Conservation (phyloP, 2,888 invertebrate genomes). For the Drosophila melanosoma region DNA sequence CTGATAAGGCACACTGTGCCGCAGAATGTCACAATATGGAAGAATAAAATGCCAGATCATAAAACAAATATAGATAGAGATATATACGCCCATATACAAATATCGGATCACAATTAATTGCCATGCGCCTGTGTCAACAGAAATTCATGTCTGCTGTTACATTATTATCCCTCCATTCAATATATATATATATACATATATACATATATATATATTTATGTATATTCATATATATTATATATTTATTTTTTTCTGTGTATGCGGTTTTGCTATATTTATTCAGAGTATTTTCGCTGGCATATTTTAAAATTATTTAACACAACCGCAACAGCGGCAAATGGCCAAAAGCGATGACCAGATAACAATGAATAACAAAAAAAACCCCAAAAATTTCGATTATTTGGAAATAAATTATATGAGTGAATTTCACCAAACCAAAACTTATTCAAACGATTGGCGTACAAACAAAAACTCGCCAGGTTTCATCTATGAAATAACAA, state of each 20-base stretch:
- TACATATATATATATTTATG: background rate
- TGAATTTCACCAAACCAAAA: slow-evolving; percentile 39
- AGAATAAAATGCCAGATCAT: slow-evolving; percentile 23
- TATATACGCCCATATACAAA: slow-evolving; percentile 22
- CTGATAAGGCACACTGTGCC: slow-evolving; percentile 44
- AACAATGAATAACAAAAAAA: slow-evolving; percentile 1
- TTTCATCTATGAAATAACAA: slow-evolving; percentile 12
- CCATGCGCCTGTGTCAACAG: slow-evolving; percentile 50
- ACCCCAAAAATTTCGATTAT: slow-evolving; percentile 22
- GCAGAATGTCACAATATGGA: background rate
- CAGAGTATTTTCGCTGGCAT: slow-evolving; percentile 20
- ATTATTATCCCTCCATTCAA: slow-evolving; percentile 37
- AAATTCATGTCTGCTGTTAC: slow-evolving; percentile 28
- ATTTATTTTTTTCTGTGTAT: slow-evolving; percentile 8
- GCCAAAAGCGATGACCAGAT: slow-evolving; percentile 19
- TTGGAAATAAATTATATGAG: slow-evolving; percentile 35
- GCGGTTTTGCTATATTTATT: slow-evolving; percentile 31
- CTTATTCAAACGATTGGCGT: background rate
- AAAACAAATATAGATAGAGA: slow-evolving; percentile 36
- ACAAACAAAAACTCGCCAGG: slow-evolving; percentile 1
- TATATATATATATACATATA: background rate
- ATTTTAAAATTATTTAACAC: slow-evolving; percentile 50
- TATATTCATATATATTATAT: slow-evolving; percentile 18
- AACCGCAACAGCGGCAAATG: slow-evolving; percentile 21
- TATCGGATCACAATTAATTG: slow-evolving; percentile 60